A percentile compares a stretch with the other conserved stretches of the same genome.
Conservation (phyloP, 2,113 vertebrate genomes). For the Pimephales promelas region DNA sequence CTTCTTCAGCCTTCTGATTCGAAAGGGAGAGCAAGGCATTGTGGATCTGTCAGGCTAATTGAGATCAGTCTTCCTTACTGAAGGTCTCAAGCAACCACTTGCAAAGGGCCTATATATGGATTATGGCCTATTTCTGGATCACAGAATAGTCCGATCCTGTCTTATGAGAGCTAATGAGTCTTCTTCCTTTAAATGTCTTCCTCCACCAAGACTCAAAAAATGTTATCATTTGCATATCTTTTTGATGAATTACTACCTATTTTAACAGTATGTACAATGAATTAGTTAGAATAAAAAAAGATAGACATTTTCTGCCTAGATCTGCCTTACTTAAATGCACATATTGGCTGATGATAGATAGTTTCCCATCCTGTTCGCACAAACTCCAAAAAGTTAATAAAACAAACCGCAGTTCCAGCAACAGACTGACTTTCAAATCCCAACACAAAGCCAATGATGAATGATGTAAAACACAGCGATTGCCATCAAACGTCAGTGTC, state of each 20-base stretch:
- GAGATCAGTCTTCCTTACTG: background rate
- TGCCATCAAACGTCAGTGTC: background rate
- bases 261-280: background rate
- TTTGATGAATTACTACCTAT: background rate
- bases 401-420: conserved; percentile 18
- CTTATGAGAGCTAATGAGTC: conserved; percentile 10
- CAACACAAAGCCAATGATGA: background rate
- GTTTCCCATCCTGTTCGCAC: background rate
- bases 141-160: background rate
- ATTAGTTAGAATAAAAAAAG: background rate
- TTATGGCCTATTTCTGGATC: conserved; percentile 33
- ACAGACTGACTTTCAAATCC: background rate
- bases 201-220: background rate
- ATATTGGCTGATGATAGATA: background rate
- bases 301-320: background rate
- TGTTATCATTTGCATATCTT: background rate
- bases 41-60: conserved; percentile 22
- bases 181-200: background rate
- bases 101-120: conserved; percentile 8
- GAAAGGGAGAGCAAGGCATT: conserved; percentile 61
- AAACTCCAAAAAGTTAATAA: conserved; percentile 10
- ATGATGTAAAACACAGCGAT: background rate
- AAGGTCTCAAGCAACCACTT: background rate
- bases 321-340: too few species aligned
- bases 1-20: conserved; percentile 56